Conservation (phyloP, 2,113 vertebrate species). For the Erythrocebus patas region DNA sequence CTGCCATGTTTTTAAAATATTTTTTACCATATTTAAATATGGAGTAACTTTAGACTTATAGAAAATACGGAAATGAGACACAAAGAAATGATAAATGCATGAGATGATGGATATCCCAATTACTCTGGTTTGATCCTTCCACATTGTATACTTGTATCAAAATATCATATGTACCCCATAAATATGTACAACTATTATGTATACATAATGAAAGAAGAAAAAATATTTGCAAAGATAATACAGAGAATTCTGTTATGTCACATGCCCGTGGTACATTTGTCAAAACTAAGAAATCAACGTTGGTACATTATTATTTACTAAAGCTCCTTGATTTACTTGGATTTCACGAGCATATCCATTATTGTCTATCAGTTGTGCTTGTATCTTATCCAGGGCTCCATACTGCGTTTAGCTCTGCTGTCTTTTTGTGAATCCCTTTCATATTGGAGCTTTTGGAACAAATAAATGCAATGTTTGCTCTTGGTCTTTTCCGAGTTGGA, state of each 20-base stretch:
- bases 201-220: not conserved
- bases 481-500: not conserved
- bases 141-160: not conserved
- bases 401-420: not conserved
- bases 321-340: accelerated
- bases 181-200: not conserved
- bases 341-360: not conserved
- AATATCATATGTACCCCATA: not conserved
- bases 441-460: not conserved
- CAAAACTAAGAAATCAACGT: not conserved
- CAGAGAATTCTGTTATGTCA: not conserved
- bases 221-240: not conserved
- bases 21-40: not conserved
- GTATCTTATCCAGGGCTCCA: not conserved
- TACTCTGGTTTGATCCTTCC: not conserved
- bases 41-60: not conserved
- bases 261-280: accelerated
- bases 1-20: too few species aligned
- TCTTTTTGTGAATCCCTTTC: not conserved
- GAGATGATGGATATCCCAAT: not conserved
- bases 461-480: not conserved
- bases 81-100: not conserved
- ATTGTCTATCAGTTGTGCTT: accelerated
- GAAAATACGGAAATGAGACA: not conserved
- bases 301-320: accelerated